Percentiles rank a stretch among this genome's conserved stretches.
phyloP scores from a whole-genome alignment of 2,888 invertebrate species.

The Acronicta psi region DNA sequence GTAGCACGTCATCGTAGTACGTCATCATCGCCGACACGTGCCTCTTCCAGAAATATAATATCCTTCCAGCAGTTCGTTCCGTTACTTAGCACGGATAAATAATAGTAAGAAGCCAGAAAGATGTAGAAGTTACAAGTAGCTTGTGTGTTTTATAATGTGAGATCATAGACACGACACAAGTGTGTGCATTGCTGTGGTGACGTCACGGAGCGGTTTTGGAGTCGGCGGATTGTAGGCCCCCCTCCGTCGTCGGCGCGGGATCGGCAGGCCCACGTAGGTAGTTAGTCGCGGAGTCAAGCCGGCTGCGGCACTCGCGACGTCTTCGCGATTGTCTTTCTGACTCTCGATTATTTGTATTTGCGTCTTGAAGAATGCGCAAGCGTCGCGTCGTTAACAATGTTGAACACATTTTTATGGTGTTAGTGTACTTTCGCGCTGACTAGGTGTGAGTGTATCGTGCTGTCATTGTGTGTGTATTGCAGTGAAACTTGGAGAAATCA shows the following conservation, averaged over 20 bases:
- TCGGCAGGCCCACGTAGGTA: neutral
- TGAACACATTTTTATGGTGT: neutral
- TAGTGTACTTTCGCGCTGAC: neutral
- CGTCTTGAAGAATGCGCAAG: slow-evolving; percentile 24
- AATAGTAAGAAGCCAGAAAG: too few relatives aligned
- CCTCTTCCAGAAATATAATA: neutral
- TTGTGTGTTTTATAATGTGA: too few relatives aligned
- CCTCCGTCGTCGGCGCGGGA: slow-evolving; percentile 7
- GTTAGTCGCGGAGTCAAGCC: slow-evolving; percentile 14
- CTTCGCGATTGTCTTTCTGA: slow-evolving; percentile 22
- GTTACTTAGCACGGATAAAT: too few relatives aligned
- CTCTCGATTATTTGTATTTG: neutral
- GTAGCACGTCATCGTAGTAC: slow-evolving; percentile 6
- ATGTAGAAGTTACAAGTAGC: neutral
- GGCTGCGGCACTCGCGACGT: slow-evolving; percentile 12
- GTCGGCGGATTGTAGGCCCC: slow-evolving; percentile 23
- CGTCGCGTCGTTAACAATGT: slow-evolving; percentile 13
- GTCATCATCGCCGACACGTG: slow-evolving; percentile 14
- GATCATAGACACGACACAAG: neutral
- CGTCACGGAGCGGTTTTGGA: slow-evolving; percentile 37
- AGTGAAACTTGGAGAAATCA: neutral
- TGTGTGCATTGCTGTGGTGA: slow-evolving; percentile 14
- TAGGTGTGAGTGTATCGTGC: slow-evolving; percentile 1
- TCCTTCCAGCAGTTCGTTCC: too few relatives aligned
- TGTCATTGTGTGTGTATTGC: neutral